Base-by-base conservation (phyloP, 2,888 invertebrate genomes). In the Encarsia formosa region DNA sequence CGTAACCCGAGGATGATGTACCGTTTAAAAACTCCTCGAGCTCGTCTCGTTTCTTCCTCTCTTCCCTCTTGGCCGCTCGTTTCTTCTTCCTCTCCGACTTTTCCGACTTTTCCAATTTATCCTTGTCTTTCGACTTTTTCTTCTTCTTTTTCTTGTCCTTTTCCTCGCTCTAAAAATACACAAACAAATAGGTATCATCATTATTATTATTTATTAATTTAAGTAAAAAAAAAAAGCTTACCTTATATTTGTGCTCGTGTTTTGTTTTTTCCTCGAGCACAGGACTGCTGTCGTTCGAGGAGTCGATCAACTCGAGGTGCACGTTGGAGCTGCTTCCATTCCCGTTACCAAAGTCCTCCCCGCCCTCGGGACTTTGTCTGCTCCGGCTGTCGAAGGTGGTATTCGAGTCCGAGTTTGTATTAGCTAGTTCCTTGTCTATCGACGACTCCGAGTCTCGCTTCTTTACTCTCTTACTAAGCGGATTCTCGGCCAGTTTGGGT, bases 291-390 rank as follows among this genome's bases (percentile, higher is more conserved):
- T 65, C 65, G 50, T 66, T 66, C 0, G 74, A 74, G 51, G 70
- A 72, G 50, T 75, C 75, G 37, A 75, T 60, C 34, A 75, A 64
- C 57, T 80, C 79, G 65, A 79, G 73, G 59, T 79, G 78, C 35
- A 79, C 77, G 61, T 79, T 78, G 1, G 79, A 80, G 34, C 79
- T 79, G 5, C 79, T 79, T 55, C 68, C 71, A 6, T 75, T 75
- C 52, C 74, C 76, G 52, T 75, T 78, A 57, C 78, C 78, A 31
- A 78, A 75, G 65, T 81, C 82, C 61, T 76, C 75, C 11, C 75
- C 78, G 77, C 87, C 88, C 79, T 88, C 88, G 1, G 88, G 88
- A 39, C 88, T 88, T 61, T 86, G 79, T 52, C 88, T 77, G 70
- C 83, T 81, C 64, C 84, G 85, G 0, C 83, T 81, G 59, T 81